Evolutionary conservation across 2,113 vertebrate genomes (phyloP).

Genomic region (Cyprinodon tularosa): DNA sequence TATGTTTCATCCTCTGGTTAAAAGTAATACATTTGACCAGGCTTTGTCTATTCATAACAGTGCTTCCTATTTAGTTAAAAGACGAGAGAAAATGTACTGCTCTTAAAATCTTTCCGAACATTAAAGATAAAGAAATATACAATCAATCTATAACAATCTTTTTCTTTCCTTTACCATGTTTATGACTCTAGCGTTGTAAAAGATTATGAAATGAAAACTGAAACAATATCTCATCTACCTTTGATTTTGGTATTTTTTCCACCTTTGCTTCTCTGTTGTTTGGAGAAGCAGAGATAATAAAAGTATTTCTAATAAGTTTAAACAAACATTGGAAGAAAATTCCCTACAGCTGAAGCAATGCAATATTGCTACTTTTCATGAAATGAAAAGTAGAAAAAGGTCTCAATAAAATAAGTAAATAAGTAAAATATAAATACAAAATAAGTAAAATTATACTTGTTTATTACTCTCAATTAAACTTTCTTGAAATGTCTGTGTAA

Average conservation of each 20-base stretch:
- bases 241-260: background rate
- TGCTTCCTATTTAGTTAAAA: too few species aligned
- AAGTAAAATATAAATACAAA: too few species aligned
- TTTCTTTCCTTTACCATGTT: background rate
- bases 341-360: background rate
- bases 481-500: background rate
- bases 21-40: too few species aligned
- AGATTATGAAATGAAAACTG: background rate
- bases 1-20: too few species aligned
- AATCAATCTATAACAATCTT: background rate
- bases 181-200: background rate
- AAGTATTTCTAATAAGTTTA: slow-evolving; percentile 35
- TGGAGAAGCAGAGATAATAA: background rate
- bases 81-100: too few species aligned
- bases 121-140: background rate
- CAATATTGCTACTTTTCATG: too few species aligned
- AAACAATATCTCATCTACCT: slow-evolving; percentile 1
- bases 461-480: background rate
- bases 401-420: too few species aligned
- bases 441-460: background rate
- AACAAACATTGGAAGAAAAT: slow-evolving; percentile 3
- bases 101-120: too few species aligned
- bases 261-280: background rate
- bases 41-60: too few species aligned
- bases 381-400: background rate